These are phyloP conservation scores for Harmothoe impar DNA, from an alignment of 2,888 invertebrate genomes.

Conservation along the genomic window DNA sequence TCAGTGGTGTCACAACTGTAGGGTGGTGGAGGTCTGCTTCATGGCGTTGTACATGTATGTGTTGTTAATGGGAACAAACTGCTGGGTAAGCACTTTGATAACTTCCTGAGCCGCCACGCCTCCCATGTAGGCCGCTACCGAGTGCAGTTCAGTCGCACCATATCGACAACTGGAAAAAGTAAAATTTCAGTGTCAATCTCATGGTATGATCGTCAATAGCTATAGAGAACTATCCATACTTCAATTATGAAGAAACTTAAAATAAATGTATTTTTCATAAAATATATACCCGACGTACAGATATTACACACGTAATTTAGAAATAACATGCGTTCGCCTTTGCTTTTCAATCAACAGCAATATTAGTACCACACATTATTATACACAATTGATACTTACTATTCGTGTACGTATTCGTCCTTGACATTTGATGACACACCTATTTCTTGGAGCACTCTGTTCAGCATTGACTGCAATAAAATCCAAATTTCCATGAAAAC, in stretches of 20 bases:
- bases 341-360: no score
- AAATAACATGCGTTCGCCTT: no score
- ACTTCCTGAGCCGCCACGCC: slow-evolving; percentile 98
- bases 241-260: not conserved
- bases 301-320: no score
- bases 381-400: slow-evolving; percentile 83
- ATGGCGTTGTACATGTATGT: slow-evolving; percentile 97
- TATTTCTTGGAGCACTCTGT: slow-evolving; percentile 90
- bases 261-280: not conserved
- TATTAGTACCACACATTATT: no score
- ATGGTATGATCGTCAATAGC: not conserved
- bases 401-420: slow-evolving; percentile 97
- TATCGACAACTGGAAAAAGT: slow-evolving; percentile 87
- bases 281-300: no score
- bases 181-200: not conserved
- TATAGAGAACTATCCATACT: not conserved
- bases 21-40: slow-evolving; percentile 88
- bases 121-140: slow-evolving; percentile 94
- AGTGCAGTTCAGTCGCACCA: slow-evolving; percentile 96
- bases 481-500: not conserved
- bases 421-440: slow-evolving; percentile 90
- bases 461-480: slow-evolving; percentile 31
- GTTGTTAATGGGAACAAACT: slow-evolving; percentile 98
- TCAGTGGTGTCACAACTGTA: slow-evolving; percentile 77
- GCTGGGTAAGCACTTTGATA: slow-evolving; percentile 96